phyloP scores from a whole-genome alignment of 2,113 vertebrate species.

The Ochotona princeps region DNA sequence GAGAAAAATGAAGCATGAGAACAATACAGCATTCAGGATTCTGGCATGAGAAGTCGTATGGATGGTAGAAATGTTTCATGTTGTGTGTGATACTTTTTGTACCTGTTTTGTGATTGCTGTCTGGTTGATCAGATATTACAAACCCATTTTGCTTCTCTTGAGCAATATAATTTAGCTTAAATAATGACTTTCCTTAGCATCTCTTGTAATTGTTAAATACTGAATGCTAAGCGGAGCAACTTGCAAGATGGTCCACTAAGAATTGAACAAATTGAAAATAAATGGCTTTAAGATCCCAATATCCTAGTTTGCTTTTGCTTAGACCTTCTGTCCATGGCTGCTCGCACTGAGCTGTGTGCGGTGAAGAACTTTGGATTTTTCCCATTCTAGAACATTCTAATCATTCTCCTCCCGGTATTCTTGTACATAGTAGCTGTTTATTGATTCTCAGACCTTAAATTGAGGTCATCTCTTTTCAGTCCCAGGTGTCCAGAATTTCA shows the following conservation, averaged over 20 bases:
- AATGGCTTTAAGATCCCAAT: background rate
- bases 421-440: background rate
- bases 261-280: constrained; percentile 15
- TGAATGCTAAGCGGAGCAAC: background rate
- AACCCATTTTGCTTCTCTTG: background rate
- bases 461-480: background rate
- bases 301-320: background rate
- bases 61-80: constrained; percentile 45
- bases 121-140: background rate
- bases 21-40: background rate
- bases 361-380: background rate
- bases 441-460: background rate
- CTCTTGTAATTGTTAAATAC: constrained; percentile 23
- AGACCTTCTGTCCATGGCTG: background rate
- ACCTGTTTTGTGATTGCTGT: background rate
- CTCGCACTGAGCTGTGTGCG: background rate
- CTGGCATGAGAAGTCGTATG: background rate
- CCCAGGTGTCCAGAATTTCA: background rate
- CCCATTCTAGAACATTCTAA: background rate
- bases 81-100: constrained; percentile 30
- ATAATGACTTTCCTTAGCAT: background rate
- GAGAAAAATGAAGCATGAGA: background rate
- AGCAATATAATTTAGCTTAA: background rate
- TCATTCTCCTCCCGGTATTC: background rate
- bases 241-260: background rate